Base-by-base conservation (phyloP, 2,113 vertebrate species). In the Tachycineta bicolor region DNA sequence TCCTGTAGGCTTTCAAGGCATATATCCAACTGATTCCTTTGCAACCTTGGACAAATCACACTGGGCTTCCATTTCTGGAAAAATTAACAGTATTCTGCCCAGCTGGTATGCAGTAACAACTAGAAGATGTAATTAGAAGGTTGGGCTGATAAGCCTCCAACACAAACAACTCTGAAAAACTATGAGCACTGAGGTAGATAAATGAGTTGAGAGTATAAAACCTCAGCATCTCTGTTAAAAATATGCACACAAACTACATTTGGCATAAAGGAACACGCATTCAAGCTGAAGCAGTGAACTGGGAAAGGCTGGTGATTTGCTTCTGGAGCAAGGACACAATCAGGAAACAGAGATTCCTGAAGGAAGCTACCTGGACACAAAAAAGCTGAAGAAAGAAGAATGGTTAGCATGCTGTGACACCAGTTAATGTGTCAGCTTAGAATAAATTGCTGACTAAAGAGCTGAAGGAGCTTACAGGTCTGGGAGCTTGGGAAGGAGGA, bases 401-500 rank as follows among this genome's bases (percentile, higher is more conserved):
- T 1, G 5, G 44, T 60, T 68, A 65, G 49, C 8, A 8, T 20
- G 28, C 37, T 78, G 41, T 46, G 68, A 83, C 44, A 78, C 15
- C 21, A 56, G 67, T n/a, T 74, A 87, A 33, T 43, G 25, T 34
- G 25, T 25, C 71, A 89, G 62, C 53, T 94, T 49, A 84, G 37
- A 87, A 68, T 6, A 90, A 26, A 14, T 0, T 53, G 65, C 90
- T 93, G 79, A 37, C 53, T 58, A 39, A 83, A 70, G 13, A 33
- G 81, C 20, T 58, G 39, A 64, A 21, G 73, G 34, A 89, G 79
- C 97, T 98, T 97, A 99, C 99, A 76, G 96, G 96, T 89, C 91
- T 98, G 41, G 96, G 91, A 76, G 96, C 95, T 96, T 98, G 97
- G 41, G 98, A 98, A 83, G 98, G 98, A 56, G 83, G 97, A 28